A percentile compares a stretch with the other conserved stretches of the same genome.
phyloP scores from a whole-genome alignment of 2,888 invertebrate genomes.

The Pseudolycoriella hygida region DNA sequence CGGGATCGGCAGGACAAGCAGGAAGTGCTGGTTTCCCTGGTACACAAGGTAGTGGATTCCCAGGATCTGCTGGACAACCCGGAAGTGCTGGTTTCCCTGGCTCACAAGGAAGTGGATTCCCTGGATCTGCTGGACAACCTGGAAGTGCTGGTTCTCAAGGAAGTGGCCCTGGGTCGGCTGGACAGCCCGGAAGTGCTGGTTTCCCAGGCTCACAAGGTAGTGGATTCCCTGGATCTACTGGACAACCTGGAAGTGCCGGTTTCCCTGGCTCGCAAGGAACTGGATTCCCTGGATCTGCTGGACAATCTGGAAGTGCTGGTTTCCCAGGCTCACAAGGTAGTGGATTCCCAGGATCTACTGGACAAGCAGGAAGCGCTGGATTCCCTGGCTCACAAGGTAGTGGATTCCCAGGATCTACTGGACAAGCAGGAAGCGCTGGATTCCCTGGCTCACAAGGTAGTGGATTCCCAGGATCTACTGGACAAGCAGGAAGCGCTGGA shows the following conservation, averaged over 20 bases:
- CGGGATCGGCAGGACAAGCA: conserved; percentile 16
- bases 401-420: conserved; percentile 11
- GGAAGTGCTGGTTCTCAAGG: no score
- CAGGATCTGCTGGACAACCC: conserved; percentile 22
- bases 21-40: no score
- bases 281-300: background rate
- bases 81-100: conserved; percentile 18
- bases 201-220: background rate
- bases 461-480: background rate
- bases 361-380: conserved; percentile 9
- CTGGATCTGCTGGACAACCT: conserved; percentile 8
- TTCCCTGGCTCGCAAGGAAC: background rate
- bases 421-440: conserved; percentile 5
- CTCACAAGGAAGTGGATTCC: conserved; percentile 17
- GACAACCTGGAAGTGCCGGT: conserved; percentile 5
- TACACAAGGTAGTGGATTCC: conserved; percentile 8
- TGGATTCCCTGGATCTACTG: conserved; percentile 14
- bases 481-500: background rate
- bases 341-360: conserved; percentile 12
- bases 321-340: conserved; percentile 11
- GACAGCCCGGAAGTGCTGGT: conserved; percentile 19
- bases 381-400: conserved; percentile 6
- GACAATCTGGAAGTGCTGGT: background rate
- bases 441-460: conserved; percentile 1
- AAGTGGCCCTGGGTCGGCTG: conserved; percentile 18